Evolutionary conservation across 2,113 vertebrate genomes (phyloP).

Genomic region (Bothrops jararaca): DNA sequence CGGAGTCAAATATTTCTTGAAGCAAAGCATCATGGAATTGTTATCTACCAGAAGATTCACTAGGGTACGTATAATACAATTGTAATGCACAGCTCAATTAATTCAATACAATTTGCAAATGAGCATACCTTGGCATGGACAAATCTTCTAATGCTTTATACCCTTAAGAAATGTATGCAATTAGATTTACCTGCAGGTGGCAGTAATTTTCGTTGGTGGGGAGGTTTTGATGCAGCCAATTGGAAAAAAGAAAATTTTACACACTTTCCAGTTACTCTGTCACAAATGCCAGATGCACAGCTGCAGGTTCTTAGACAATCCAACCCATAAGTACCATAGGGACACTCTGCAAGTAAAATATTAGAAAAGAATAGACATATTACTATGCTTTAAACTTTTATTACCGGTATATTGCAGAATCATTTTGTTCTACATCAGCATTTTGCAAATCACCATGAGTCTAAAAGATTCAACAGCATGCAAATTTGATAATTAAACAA

Average conservation of each 20-base stretch:
- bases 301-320: slow-evolving; percentile 89
- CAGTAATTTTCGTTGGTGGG: slow-evolving; percentile 69
- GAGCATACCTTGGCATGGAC: background rate
- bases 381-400: background rate
- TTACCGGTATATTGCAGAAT: background rate
- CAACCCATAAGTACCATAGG: slow-evolving; percentile 87
- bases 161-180: background rate
- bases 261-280: slow-evolving; percentile 89
- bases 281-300: slow-evolving; percentile 90
- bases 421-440: background rate
- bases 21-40: background rate
- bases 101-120: background rate
- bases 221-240: slow-evolving; percentile 69
- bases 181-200: slow-evolving; percentile 74
- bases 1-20: background rate
- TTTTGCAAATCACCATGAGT: background rate
- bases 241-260: slow-evolving; percentile 87
- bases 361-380: background rate
- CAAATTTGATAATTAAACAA: background rate
- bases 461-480: background rate
- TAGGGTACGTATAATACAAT: too few species aligned
- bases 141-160: background rate
- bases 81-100: background rate
- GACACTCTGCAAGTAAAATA: slow-evolving; percentile 79
- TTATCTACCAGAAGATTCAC: background rate